Percentiles rank a stretch among this genome's conserved stretches.
These are phyloP conservation scores for Myanophis thanlyinensis DNA, from an alignment of 2,113 vertebrate species.

Conservation along the genomic window DNA sequence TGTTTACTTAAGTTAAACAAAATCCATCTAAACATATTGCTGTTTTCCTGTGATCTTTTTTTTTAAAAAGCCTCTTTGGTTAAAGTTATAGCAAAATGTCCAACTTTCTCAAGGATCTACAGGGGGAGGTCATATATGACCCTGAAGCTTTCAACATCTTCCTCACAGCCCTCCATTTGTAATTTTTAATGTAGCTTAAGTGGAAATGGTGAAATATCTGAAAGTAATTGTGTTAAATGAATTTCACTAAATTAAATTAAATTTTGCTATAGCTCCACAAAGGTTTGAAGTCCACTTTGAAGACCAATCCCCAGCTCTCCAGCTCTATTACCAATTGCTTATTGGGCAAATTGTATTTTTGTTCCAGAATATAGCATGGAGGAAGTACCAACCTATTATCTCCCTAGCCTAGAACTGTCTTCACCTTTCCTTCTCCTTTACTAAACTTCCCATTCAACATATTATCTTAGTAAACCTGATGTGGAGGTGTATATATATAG, in stretches of 20 bases:
- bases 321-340: background rate
- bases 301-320: background rate
- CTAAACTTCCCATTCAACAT: background rate
- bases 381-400: background rate
- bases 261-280: background rate
- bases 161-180: background rate
- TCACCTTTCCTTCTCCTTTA: too few species aligned
- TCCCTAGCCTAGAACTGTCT: background rate
- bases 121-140: background rate
- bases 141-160: background rate
- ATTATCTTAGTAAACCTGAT: background rate
- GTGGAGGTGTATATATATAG: background rate
- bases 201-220: background rate
- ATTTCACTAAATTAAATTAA: background rate
- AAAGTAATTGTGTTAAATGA: background rate
- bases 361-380: background rate
- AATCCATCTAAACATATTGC: background rate
- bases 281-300: background rate
- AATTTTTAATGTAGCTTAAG: background rate
- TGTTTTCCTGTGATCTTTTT: background rate
- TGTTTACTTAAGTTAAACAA: background rate
- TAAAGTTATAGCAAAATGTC: background rate
- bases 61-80: background rate
- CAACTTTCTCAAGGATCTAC: background rate
- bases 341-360: background rate